phyloP scores from a whole-genome alignment of 2,113 vertebrate species.

The Corapipo altera region DNA sequence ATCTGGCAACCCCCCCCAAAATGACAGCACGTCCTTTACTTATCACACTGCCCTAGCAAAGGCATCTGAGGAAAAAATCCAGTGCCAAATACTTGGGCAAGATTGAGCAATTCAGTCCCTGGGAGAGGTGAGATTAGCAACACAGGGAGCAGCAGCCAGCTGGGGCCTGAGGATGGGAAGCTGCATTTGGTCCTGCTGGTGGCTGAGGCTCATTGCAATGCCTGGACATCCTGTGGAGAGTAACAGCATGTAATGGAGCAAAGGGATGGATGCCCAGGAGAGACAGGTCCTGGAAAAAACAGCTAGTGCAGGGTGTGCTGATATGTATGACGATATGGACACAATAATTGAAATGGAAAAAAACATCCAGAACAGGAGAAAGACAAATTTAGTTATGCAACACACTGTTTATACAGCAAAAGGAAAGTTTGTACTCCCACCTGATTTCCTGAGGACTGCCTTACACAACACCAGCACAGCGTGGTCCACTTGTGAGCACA shows the following conservation, averaged over 20 bases:
- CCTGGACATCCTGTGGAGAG: background rate
- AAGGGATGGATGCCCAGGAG: background rate
- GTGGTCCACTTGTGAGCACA: background rate
- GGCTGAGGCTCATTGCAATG: background rate
- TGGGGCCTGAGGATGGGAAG: background rate
- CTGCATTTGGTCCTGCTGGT: background rate
- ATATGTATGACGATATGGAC: background rate
- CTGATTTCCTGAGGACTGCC: conserved; percentile 24
- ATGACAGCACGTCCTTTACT: background rate
- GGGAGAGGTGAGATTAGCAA: background rate
- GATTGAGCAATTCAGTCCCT: background rate
- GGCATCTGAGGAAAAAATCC: background rate
- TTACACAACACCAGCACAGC: conserved; percentile 12
- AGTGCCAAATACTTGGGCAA: background rate
- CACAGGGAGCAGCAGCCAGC: background rate
- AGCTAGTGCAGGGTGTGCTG: background rate
- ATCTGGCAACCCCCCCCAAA: background rate
- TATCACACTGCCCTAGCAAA: background rate
- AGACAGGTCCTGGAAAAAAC: background rate
- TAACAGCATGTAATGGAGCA: background rate
- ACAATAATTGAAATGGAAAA: background rate
- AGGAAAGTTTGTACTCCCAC: conserved; percentile 5
- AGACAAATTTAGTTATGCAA: conserved; percentile 5
- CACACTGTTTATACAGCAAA: background rate
- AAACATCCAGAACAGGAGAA: background rate